Conservation (phyloP, 2,888 invertebrate genomes). For the Platycheirus rosarum region DNA sequence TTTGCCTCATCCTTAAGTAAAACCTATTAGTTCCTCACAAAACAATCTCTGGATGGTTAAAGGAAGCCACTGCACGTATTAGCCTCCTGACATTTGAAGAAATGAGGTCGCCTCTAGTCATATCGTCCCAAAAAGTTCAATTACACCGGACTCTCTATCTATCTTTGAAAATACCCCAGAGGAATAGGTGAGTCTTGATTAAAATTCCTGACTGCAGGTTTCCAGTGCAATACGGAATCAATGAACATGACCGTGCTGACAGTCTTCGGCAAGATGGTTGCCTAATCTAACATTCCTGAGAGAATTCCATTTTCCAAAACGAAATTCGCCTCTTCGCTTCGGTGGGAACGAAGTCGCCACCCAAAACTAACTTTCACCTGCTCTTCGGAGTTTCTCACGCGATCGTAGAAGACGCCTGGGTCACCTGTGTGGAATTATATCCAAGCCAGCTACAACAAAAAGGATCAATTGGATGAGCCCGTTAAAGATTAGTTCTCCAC, state of each 20-base stretch:
- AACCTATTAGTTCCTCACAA: conserved; percentile 57
- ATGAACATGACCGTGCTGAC: conserved; percentile 63
- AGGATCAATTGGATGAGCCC: conserved; percentile 54
- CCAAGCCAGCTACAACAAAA: conserved; percentile 22
- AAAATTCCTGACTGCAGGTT: conserved; percentile 26
- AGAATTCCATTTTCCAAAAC: conserved; percentile 19
- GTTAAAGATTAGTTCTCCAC: conserved; percentile 59
- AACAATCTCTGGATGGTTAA: conserved; percentile 36
- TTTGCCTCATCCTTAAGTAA: conserved; percentile 21
- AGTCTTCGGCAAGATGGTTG: conserved; percentile 37
- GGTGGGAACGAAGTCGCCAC: conserved; percentile 62
- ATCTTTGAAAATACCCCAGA: not conserved
- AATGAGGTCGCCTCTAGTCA: conserved; percentile 66
- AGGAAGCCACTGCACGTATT: conserved; percentile 81
- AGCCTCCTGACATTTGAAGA: conserved; percentile 80
- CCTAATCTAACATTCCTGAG: conserved; percentile 19
- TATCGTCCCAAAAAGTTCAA: conserved; percentile 56
- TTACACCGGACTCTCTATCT: conserved; percentile 29
- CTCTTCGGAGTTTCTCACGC: conserved; percentile 31
- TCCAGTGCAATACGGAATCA: conserved; percentile 54
- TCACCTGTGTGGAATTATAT: conserved; percentile 35
- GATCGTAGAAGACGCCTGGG: conserved; percentile 3
- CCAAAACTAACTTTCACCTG: conserved; percentile 67
- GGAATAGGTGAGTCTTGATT: conserved; percentile 49
- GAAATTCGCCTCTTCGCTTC: not conserved